phyloP scores from a whole-genome alignment of 2,113 vertebrate genomes.

The Bungarus multicinctus region DNA sequence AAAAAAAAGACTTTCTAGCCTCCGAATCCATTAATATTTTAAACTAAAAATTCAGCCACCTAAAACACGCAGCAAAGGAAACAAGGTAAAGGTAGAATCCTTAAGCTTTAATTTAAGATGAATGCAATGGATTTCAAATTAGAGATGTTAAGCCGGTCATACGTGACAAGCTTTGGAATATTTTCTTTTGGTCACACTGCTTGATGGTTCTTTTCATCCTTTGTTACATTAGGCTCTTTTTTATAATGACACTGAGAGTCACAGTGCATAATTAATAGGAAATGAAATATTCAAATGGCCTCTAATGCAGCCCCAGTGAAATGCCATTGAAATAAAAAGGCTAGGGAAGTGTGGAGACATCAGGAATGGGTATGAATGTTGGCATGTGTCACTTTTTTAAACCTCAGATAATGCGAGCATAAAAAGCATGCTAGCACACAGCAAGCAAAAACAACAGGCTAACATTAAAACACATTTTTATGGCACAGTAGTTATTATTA shows the following conservation, averaged over 20 bases:
- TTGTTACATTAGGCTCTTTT: slow-evolving; percentile 98
- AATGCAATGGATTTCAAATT: slow-evolving; percentile 92
- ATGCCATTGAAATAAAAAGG: slow-evolving; percentile 91
- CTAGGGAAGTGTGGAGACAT: slow-evolving; percentile 83
- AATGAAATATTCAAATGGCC: slow-evolving; percentile 99
- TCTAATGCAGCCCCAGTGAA: slow-evolving; percentile 97
- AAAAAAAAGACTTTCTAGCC: slow-evolving; percentile 74
- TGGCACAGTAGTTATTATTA: slow-evolving; percentile 69
- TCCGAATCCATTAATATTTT: slow-evolving; percentile 82
- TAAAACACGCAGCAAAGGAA: slow-evolving; percentile 78
- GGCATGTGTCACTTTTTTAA: slow-evolving; percentile 93
- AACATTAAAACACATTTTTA: slow-evolving; percentile 74
- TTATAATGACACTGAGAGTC: slow-evolving; percentile 99
- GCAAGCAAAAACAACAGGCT: slow-evolving; percentile 73
- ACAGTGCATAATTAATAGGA: slow-evolving; percentile 99
- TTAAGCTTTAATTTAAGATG: slow-evolving; percentile 93
- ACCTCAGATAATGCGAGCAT: slow-evolving; percentile 84
- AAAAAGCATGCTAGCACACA: slow-evolving; percentile 81
- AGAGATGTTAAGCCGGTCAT: slow-evolving; percentile 87
- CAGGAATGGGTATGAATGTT: slow-evolving; percentile 81
- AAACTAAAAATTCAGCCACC: slow-evolving; percentile 81
- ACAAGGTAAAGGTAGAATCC: slow-evolving; percentile 89
- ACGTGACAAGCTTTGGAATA: slow-evolving; percentile 98
- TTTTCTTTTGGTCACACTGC: slow-evolving; percentile 87
- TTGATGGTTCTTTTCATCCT: slow-evolving; percentile 97